These are phyloP conservation scores for Hylomyscus alleni DNA, from an alignment of 2,797 vertebrate species.

Conservation along the genomic window DNA sequence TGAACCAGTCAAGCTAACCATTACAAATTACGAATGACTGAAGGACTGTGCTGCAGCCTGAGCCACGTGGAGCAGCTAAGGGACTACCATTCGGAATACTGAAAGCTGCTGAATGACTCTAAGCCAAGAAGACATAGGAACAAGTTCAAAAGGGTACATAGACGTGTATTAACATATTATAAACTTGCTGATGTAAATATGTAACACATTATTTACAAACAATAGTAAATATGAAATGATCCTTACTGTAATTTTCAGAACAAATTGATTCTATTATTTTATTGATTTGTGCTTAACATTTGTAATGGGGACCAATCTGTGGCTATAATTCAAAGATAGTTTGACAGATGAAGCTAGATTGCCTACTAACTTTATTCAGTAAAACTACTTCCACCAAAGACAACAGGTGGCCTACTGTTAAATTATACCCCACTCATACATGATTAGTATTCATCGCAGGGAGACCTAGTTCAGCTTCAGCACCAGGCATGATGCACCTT, in stretches of 20 bases:
- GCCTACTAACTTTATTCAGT: background rate
- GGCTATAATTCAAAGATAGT: background rate
- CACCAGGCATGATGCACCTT: background rate
- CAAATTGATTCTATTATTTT: background rate
- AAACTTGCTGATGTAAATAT: constrained; percentile 18
- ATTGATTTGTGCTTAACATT: constrained; percentile 21
- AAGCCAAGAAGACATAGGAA: background rate
- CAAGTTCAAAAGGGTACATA: background rate
- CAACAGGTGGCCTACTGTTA: background rate
- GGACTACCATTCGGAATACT: background rate
- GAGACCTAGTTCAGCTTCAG: background rate
- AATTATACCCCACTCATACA: background rate
- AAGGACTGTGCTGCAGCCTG: background rate
- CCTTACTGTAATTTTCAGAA: background rate
- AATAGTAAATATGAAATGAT: constrained; percentile 19
- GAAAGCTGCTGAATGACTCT: background rate
- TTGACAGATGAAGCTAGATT: background rate
- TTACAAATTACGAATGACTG: background rate
- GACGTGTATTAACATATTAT: background rate
- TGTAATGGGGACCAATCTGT: background rate
- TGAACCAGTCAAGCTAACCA: background rate
- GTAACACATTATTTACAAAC: background rate
- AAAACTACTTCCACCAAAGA: constrained; percentile 45
- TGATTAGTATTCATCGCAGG: background rate
- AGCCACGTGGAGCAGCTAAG: background rate